Evolutionary conservation across 1,140 invertebrate genomes (phyloP), one percentile per base, ranked within the genome.

Genomic region (Drosophila melanica): DNA sequence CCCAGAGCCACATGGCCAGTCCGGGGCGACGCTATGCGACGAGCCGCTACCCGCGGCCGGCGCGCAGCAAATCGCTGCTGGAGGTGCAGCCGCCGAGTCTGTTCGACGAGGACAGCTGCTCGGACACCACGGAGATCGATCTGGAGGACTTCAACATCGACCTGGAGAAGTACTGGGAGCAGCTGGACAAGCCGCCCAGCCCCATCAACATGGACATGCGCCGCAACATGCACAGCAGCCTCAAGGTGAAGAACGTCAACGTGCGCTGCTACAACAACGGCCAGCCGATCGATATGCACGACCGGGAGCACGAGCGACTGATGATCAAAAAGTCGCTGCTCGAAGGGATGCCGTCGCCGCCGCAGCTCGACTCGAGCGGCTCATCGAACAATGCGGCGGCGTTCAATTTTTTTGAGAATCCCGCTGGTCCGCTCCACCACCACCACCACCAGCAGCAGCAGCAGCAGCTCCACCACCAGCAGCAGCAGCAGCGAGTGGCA

Each of bases 71-170:
- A 64, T 92, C 90, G 4, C 50, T 91, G 74, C 63, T 92, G 30
- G 91, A 92, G 53, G 91, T 92, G 62, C 90, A 87, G 58, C 90
- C 86, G 8, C 76, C 91, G 0, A 85, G 53, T n/a, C 75, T 84
- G 11, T 92, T 76, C 33, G 91, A 92, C 55, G 91, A 92, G 44
- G 91, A 92, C 58, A 91, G 90, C 35, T 91, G 89, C 63, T 92
- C 90, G 8, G 91, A 92, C 20, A 90, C 91, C 16, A 92, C 91
- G 0, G 91, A 92, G 74, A 89, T 92, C 23, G 91, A 92, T 35
- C 60, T 92, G 33, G 90, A 92, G 64, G 91, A 92, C 44, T 92
- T 92, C 18, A 92, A 92, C 68, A 90, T 92, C 23, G 91, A 92
- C 45, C 76, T 92, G 55, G 91, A 90, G 44, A 92, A 92, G 65